Evolutionary conservation across 2,113 vertebrate species (phyloP).

Genomic region (Vulpes ferrilata): DNA sequence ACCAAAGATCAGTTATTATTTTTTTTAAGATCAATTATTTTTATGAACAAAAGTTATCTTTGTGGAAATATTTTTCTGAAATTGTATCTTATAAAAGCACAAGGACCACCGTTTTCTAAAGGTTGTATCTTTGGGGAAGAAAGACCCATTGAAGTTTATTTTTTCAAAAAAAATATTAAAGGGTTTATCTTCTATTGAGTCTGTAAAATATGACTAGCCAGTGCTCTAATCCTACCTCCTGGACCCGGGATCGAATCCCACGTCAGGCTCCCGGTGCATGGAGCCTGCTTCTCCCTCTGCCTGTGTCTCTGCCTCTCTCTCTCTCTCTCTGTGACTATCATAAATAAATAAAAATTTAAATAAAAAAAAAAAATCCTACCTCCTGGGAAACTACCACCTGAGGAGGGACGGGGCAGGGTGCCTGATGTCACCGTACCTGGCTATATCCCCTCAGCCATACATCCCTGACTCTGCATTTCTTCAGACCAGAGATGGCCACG

Average conservation of each 20-base stretch:
- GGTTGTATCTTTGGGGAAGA: slow-evolving; percentile 11
- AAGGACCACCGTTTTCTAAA: background rate
- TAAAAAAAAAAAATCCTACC: background rate
- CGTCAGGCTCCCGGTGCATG: no score
- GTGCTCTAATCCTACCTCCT: background rate
- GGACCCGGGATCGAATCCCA: no score
- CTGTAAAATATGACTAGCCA: background rate
- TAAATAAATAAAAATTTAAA: no score
- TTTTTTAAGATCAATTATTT: background rate
- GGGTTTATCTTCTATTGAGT: background rate
- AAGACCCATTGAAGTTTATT: slow-evolving; percentile 14
- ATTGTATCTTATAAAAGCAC: slow-evolving; percentile 5
- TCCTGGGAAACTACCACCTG: background rate
- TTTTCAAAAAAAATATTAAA: slow-evolving; percentile 40
- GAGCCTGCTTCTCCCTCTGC: no score
- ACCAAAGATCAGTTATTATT: background rate
- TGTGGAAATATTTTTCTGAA: background rate
- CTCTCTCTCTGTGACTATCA: no score
- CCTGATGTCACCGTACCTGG: background rate
- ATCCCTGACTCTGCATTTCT: background rate
- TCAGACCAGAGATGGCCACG: background rate
- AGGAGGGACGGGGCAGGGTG: no score
- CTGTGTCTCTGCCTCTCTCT: no score
- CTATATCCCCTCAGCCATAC: background rate
- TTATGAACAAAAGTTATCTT: background rate